phyloP scores from a whole-genome alignment of 2,113 vertebrate species.

The Potamarius usumacintae region DNA sequence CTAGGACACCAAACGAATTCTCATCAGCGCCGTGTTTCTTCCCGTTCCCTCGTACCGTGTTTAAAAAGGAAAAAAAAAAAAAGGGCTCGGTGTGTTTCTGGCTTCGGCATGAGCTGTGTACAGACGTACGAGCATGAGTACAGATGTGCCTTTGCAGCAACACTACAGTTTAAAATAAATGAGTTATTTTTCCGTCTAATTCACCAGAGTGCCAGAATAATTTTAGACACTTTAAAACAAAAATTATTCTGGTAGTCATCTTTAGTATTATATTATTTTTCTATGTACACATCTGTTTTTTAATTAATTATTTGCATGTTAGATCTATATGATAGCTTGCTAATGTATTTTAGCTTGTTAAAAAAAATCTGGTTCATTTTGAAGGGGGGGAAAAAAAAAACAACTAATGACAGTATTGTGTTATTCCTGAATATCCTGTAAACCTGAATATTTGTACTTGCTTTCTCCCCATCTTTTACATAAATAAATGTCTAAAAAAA shows the following conservation, averaged over 20 bases:
- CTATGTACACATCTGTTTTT: constrained; percentile 62
- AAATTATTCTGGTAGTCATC: constrained; percentile 60
- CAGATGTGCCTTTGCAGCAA: constrained; percentile 56
- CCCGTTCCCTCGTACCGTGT: constrained; percentile 5
- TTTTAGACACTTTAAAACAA: constrained; percentile 39
- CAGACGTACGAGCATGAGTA: constrained; percentile 62
- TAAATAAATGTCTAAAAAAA: constrained; percentile 67
- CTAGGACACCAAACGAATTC: constrained; percentile 63
- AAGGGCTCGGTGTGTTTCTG: constrained; percentile 45
- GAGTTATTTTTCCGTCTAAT: constrained; percentile 62
- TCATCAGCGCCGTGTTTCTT: constrained; percentile 36
- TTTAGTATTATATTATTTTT: constrained; percentile 76
- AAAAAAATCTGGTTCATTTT: constrained; percentile 60
- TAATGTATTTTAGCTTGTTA: constrained; percentile 67
- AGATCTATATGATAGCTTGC: constrained; percentile 65
- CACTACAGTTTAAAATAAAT: constrained; percentile 64
- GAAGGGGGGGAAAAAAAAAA: constrained; percentile 52
- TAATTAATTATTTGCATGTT: constrained; percentile 74
- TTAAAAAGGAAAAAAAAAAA: not conserved
- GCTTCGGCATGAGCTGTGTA: constrained; percentile 61
- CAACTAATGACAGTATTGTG: constrained; percentile 65
- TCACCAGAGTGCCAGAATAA: constrained; percentile 60
- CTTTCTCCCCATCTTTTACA: constrained; percentile 61
- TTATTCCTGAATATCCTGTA: constrained; percentile 57
- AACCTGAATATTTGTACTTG: constrained; percentile 70